These are phyloP conservation scores for Lymantria monacha DNA, from an alignment of 2,888 invertebrate genomes.

Conservation along the genomic window DNA sequence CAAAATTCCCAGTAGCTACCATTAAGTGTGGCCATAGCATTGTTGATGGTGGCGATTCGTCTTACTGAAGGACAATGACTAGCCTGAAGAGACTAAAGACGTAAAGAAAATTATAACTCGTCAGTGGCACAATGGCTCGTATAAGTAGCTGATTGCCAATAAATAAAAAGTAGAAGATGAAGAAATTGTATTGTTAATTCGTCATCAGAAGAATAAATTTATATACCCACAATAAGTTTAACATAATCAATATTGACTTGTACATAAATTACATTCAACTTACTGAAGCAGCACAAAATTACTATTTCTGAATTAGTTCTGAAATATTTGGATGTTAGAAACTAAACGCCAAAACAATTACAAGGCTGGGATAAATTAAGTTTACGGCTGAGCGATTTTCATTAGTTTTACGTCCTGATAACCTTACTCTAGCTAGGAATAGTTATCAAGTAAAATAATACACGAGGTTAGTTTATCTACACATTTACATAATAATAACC, in stretches of 20 bases:
- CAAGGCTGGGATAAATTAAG: neutral
- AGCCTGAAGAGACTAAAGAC: too few species aligned
- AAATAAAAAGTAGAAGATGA: too few species aligned
- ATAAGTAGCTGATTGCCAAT: too few species aligned
- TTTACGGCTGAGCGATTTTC: neutral
- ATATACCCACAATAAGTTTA: too few species aligned
- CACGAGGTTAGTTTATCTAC: neutral
- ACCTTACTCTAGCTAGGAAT: neutral
- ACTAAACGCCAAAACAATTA: neutral
- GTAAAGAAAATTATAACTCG: too few species aligned
- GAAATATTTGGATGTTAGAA: conserved; percentile 15
- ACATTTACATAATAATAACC: neutral
- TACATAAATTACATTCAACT: neutral
- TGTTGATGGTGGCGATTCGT: too few species aligned
- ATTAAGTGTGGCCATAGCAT: too few species aligned
- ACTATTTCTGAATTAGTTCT: conserved; percentile 8
- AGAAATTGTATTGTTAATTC: too few species aligned
- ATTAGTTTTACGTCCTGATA: neutral
- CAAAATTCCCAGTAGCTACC: too few species aligned
- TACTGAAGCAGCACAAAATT: neutral
- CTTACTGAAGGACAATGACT: too few species aligned
- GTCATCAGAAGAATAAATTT: too few species aligned
- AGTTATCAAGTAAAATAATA: neutral
- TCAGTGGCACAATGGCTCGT: too few species aligned
- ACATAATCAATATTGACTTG: neutral